These are phyloP conservation scores for Resseliella maxima DNA, from an alignment of 2,888 invertebrate genomes.

Conservation along the genomic window DNA sequence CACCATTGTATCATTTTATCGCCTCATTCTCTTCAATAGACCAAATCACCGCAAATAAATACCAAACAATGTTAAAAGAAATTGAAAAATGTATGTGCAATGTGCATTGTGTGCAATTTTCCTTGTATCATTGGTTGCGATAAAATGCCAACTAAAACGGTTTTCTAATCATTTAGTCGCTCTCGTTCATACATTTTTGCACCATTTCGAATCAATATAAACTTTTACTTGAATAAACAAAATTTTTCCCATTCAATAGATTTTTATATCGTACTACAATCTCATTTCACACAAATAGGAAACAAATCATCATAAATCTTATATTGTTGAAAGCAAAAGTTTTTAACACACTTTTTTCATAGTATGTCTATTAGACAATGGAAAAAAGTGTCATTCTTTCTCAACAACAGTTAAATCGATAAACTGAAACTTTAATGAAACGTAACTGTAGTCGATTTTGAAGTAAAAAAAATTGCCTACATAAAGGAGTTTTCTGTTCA, in stretches of 20 bases:
- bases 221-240: neutral
- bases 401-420: neutral
- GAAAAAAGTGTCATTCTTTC: neutral
- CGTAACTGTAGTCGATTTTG: neutral
- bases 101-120: neutral
- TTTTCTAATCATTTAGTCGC: slow-evolving; percentile 41
- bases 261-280: neutral
- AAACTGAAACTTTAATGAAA: neutral
- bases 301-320: slow-evolving; percentile 6
- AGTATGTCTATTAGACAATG: neutral
- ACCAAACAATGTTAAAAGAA: neutral
- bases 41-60: neutral
- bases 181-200: neutral
- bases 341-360: slow-evolving; percentile 10
- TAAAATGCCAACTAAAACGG: slow-evolving; percentile 36
- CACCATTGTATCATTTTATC: slow-evolving; percentile 20
- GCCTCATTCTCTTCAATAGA: neutral
- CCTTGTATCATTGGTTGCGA: neutral
- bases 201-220: neutral
- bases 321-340: slow-evolving; percentile 52
- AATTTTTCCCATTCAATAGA: neutral
- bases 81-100: neutral
- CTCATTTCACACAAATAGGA: neutral
- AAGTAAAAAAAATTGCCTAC: neutral
- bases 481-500: slow-evolving; percentile 2